phyloP scores from a whole-genome alignment of 2,888 invertebrate genomes.

The Calephelis perditalis region DNA sequence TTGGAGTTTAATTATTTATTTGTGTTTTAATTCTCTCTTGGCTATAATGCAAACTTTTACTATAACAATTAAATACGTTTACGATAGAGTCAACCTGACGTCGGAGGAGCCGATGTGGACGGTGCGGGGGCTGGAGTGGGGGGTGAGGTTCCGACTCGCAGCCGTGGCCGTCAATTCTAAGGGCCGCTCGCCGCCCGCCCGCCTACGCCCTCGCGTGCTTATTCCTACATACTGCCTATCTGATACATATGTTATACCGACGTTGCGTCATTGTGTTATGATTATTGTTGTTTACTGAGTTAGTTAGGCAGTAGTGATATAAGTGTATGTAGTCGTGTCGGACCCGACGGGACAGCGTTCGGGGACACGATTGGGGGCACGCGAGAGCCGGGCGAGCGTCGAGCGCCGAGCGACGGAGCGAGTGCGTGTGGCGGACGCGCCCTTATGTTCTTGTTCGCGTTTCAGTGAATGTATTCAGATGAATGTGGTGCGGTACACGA shows the following conservation, averaged over 20 bases:
- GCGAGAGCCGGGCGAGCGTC: conserved; percentile 9
- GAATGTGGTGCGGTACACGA: conserved; percentile 3
- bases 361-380: neutral
- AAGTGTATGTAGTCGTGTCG: neutral
- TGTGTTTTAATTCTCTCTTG: too few species aligned
- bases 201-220: conserved; percentile 4
- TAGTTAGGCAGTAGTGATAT: too few species aligned
- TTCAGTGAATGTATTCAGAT: conserved; percentile 11
- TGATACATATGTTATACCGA: too few species aligned
- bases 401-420: conserved; percentile 19
- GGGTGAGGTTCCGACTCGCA: conserved; percentile 86
- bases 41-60: too few species aligned
- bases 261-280: too few species aligned
- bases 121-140: conserved; percentile 87
- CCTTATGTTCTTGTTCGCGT: neutral
- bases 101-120: conserved; percentile 85
- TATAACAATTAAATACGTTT: too few species aligned
- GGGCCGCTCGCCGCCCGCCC: conserved; percentile 79
- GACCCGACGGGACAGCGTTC: neutral
- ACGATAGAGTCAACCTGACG: conserved; percentile 78
- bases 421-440: conserved; percentile 16
- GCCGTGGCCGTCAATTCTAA: conserved; percentile 90
- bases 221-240: too few species aligned
- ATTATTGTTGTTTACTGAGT: too few species aligned
- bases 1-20: too few species aligned